Evolutionary conservation across 2,888 invertebrate genomes (phyloP).

Genomic region (Yponomeuta sedellus): DNA sequence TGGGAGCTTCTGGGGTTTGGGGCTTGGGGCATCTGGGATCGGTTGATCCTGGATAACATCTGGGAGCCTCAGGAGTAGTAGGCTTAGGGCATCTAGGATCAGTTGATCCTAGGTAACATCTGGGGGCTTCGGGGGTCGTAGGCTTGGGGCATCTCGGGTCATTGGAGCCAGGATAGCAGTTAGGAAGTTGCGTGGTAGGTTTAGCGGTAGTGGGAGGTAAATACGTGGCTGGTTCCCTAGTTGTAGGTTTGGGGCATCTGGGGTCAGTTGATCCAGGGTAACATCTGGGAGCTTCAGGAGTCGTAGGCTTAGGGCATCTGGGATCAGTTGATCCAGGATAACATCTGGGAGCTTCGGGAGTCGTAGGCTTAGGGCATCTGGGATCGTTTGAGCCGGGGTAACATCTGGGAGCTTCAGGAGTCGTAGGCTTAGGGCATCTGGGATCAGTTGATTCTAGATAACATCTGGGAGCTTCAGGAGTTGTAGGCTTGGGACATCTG

Average conservation of each 20-base stretch:
- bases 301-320: conserved; percentile 30
- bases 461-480: conserved; percentile 29
- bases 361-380: conserved; percentile 28
- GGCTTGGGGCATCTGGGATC: conserved; percentile 36
- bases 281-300: conserved; percentile 28
- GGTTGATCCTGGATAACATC: conserved; percentile 39
- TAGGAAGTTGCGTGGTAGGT: conserved; percentile 24
- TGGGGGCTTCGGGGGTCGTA: conserved; percentile 24
- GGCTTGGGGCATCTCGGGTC: conserved; percentile 28
- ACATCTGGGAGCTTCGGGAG: conserved; percentile 33
- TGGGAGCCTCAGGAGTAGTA: conserved; percentile 24
- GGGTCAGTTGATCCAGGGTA: conserved; percentile 38
- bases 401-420: conserved; percentile 29
- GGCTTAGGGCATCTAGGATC: conserved; percentile 28
- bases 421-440: conserved; percentile 34
- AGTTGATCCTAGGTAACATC: conserved; percentile 29
- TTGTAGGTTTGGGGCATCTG: conserved; percentile 32
- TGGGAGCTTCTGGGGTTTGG: conserved; percentile 27
- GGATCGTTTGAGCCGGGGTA: conserved; percentile 26
- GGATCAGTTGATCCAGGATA: conserved; percentile 40
- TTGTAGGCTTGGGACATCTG: conserved; percentile 35
- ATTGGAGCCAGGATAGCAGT: conserved; percentile 29
- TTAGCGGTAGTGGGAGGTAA: too few species aligned
- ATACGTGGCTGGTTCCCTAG: conserved; percentile 14
- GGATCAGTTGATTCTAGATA: conserved; percentile 34